These are phyloP conservation scores for Myoxocephalus aenaeus DNA, from an alignment of 2,797 vertebrate species.

Conservation along the genomic window DNA sequence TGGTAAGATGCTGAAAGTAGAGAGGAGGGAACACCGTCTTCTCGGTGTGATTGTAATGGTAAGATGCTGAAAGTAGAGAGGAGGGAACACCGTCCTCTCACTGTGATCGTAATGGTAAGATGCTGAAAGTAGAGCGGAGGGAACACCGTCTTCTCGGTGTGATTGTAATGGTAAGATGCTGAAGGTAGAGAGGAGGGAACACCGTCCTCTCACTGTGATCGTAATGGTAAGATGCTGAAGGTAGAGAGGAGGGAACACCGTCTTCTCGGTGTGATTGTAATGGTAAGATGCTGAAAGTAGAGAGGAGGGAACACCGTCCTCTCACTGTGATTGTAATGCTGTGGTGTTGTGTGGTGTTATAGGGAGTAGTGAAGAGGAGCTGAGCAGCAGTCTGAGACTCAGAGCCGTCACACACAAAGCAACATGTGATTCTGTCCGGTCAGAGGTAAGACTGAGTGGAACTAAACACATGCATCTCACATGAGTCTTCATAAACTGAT, in stretches of 20 bases:
- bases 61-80: too few relatives aligned
- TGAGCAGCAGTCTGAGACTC: constrained; percentile 84
- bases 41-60: background rate
- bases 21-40: background rate
- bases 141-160: background rate
- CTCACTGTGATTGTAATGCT: background rate
- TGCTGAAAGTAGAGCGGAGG: too few relatives aligned
- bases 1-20: too few relatives aligned
- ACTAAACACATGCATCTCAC: background rate
- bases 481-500: background rate
- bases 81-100: background rate
- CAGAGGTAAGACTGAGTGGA: constrained; percentile 83
- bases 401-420: constrained; percentile 83
- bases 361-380: constrained; percentile 90
- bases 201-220: background rate
- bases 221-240: too few relatives aligned
- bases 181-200: background rate
- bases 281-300: constrained; percentile 58
- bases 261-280: background rate
- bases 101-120: background rate
- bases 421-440: constrained; percentile 85
- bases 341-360: constrained; percentile 59
- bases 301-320: background rate
- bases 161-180: too few relatives aligned
- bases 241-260: background rate